phyloP scores from a whole-genome alignment of 2,113 vertebrate genomes.

The Anhinga anhinga region DNA sequence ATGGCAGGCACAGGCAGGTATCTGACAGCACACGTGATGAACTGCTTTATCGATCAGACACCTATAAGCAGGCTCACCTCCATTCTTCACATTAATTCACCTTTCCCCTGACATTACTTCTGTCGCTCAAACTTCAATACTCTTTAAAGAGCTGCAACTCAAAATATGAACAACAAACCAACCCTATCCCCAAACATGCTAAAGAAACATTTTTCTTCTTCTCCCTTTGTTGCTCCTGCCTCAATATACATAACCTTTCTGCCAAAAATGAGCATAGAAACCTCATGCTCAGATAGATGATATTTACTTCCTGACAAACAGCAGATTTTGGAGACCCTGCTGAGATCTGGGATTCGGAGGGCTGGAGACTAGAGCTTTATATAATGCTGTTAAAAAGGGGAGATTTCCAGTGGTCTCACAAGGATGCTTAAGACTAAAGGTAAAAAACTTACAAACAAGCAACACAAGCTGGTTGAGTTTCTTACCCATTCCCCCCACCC shows the following conservation, averaged over 20 bases:
- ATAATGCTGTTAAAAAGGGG: not conserved
- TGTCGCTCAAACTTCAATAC: not conserved
- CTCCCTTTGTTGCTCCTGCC: not conserved
- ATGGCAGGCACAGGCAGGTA: not conserved
- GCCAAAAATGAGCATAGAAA: not conserved
- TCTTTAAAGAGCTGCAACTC: not conserved
- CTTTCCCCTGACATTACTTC: not conserved
- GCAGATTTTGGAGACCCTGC: not conserved
- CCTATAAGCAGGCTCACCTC: not conserved
- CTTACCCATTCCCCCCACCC: not conserved
- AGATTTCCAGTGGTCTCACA: not conserved
- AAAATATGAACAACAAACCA: not conserved
- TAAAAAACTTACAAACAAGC: not conserved
- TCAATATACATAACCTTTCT: not conserved
- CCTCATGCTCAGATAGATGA: not conserved
- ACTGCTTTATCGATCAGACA: not conserved
- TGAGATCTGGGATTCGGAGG: not conserved
- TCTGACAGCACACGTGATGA: not conserved
- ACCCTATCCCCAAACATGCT: not conserved
- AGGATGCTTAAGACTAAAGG: not conserved
- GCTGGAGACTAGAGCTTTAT: not conserved
- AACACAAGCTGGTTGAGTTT: not conserved
- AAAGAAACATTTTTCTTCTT: not conserved
- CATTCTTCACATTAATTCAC: not conserved
- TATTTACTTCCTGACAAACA: not conserved